Evolutionary conservation across 2,888 invertebrate genomes (phyloP), one percentile per base, ranked within the genome.

Genomic region (Pristionchus entomophagus): DNA sequence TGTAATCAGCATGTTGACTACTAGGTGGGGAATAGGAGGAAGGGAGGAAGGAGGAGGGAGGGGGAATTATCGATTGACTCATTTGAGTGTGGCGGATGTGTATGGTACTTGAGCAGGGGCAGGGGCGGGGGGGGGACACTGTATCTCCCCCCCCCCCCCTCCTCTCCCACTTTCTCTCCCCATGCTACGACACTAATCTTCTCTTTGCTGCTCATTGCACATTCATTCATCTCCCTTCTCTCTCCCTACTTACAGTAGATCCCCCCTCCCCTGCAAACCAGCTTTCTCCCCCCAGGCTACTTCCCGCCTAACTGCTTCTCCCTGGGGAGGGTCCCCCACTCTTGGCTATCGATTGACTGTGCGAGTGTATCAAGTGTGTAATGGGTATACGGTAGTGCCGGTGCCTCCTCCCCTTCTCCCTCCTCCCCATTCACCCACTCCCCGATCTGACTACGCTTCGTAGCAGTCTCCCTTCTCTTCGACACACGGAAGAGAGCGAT

Each of bases 221-320:
- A 49, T 49, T 78, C 77, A 32, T 35, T 65, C 78, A 17, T 22
- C 10, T 12, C 10, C 32, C 32, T 12, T 49, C 78, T 38, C 73
- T 41, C 65, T 65, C 73, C 32, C 73, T 14, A 73, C 69, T 73
- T 73, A 73, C 69, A 73, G 69, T 73, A 73, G 69, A 73, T 65
- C 69, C 51, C 78, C 78, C 32, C 78, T 17, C 78, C 69, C 69
- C 14, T 77, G n/a, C 78, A 32, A 78, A 78, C 45, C 78, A 51
- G 69, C 69, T 73, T 17, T 41, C 62, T n/a, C 38, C 5, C 38
- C 38, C 19, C 5, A 35, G 35, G 14, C 38, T 22, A n/a, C 41
- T 73, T n/a, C 69, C 41, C 69, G 22, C 69, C 19, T 41, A 38
- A n/a, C n/a, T 56, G 22, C 26, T 38, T 41, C 69, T n/a, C 69